Evolutionary conservation across 2,797 vertebrate species (phyloP).

Genomic region (Tangara arthus): DNA sequence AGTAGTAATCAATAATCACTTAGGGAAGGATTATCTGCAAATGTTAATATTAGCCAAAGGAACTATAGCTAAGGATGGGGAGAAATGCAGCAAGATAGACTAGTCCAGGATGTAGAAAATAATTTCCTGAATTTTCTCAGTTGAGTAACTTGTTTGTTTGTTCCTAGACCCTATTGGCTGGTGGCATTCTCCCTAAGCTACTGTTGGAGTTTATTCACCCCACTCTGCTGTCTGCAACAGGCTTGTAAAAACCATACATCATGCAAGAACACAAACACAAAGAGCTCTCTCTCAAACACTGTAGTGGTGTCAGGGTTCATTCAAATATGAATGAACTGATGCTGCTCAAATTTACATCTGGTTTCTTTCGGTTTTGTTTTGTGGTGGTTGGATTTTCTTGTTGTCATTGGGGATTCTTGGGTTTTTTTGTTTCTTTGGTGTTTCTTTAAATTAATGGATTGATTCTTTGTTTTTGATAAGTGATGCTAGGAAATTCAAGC

Average conservation of each 20-base stretch:
- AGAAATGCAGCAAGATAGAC: neutral
- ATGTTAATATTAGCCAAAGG: neutral
- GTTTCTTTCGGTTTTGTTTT: neutral
- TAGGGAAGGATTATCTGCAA: neutral
- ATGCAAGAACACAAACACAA: neutral
- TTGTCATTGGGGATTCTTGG: neutral
- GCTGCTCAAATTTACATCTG: neutral
- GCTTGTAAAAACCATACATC: neutral
- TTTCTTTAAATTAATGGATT: neutral
- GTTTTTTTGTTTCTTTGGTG: accelerated
- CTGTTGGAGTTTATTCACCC: neutral
- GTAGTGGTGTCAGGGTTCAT: neutral
- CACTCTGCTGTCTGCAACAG: neutral
- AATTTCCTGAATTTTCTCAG: neutral
- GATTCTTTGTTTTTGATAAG: neutral
- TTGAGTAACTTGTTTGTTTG: neutral
- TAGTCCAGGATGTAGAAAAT: neutral
- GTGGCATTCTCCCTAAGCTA: neutral
- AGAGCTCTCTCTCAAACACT: neutral
- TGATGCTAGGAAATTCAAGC: neutral
- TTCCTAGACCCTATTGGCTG: neutral
- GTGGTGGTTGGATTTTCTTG: neutral
- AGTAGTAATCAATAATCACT: neutral
- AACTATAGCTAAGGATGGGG: neutral
- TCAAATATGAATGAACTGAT: neutral